Evolutionary conservation across 1,140 invertebrate genomes (phyloP), one percentile per base, ranked within the genome.

Genomic region (Globodera rostochiensis): DNA sequence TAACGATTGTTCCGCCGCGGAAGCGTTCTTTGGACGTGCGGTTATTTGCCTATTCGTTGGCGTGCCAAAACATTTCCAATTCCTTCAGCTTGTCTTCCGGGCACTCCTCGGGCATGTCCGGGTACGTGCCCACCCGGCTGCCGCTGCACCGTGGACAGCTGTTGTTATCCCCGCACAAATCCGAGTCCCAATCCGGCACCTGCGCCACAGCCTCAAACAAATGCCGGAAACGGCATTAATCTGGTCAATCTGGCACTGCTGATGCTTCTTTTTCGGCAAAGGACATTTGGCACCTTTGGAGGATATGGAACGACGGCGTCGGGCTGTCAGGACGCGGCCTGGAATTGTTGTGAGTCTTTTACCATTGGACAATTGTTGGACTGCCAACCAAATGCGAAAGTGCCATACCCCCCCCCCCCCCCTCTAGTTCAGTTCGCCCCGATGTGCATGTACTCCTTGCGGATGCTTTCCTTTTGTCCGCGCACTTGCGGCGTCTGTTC

Each of bases 21-120:
- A 71, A 47, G 46, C 69, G 69, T 71, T 71, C 69, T 71, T 71
- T 45, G 69, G 69, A 36, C 69, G 69, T 71, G 57, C 57, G 13
- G 57, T 64, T 19, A 53, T 13, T 53, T 53, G 7, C 50, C 50
- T 9, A 53, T 9, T 53, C 11, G 50, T 7, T 53, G 50, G 7
- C 50, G 11, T 15, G 57, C 19, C 19, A n/a, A 6, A 19, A 13
- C 57, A 4, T 6, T 64, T 64, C 19, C 19, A 64, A 64, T 64
- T 15, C 57, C 57, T 19, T 64, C 57, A 64, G 57, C 57, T 6
- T 64, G 57, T 15, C 57, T 64, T 64, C 57, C 69, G 25, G 69
- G 69, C 69, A 47, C 36, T 71, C 69, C 46, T n/a, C 69, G 36
- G 9, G 11, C 8, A 11, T 71, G 69, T 21, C 69, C 69, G 25